These are phyloP conservation scores for Eulemur rubriventer DNA, from an alignment of 2,797 vertebrate genomes.

Conservation along the genomic window DNA sequence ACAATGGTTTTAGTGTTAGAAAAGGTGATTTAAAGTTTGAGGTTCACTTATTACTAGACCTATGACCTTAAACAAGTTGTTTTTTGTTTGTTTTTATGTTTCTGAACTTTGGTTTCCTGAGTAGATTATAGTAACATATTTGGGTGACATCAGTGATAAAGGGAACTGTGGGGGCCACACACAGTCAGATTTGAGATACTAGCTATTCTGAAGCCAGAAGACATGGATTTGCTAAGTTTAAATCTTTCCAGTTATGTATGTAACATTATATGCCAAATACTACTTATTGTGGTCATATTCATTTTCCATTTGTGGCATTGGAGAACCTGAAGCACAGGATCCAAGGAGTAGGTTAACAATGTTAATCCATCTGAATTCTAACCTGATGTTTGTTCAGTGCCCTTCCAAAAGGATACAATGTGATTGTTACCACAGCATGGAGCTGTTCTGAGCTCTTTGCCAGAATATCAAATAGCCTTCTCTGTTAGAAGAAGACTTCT, in stretches of 20 bases:
- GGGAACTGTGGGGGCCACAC: too few relatives aligned
- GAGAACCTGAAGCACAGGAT: not conserved
- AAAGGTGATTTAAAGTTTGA: not conserved
- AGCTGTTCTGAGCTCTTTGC: not conserved
- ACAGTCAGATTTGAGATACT: not conserved
- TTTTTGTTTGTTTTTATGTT: not conserved
- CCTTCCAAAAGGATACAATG: not conserved
- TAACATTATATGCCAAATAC: not conserved
- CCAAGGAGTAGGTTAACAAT: not conserved
- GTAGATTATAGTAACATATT: not conserved
- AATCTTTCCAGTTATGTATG: not conserved
- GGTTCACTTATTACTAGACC: not conserved
- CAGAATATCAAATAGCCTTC: not conserved
- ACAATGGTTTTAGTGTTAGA: not conserved
- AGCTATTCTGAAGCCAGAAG: not conserved
- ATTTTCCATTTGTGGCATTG: not conserved
- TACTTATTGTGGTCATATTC: not conserved
- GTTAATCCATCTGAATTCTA: not conserved
- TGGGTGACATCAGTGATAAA: not conserved
- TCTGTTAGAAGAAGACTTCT: slow-evolving; percentile 8
- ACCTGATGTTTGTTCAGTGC: not conserved
- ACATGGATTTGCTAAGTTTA: not conserved
- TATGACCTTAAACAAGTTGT: not conserved
- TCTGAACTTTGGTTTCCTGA: slow-evolving; percentile 38
- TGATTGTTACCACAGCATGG: not conserved